These are phyloP conservation scores for Saccostrea echinata DNA, from an alignment of 1,140 invertebrate genomes.

Conservation along the genomic window DNA sequence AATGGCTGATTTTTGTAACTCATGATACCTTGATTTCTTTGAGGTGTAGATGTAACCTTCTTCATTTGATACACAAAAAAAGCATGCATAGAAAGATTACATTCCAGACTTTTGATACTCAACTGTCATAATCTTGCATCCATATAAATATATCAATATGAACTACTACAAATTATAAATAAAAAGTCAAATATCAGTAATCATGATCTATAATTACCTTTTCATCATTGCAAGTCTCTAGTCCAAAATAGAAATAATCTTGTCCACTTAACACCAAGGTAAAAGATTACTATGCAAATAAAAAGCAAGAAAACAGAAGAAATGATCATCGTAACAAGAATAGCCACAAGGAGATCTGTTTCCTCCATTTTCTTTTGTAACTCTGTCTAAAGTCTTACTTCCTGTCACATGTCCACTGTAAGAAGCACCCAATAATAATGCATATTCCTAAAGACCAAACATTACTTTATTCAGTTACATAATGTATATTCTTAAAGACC, in stretches of 20 bases:
- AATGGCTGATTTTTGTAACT: no score
- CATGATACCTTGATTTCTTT: no score
- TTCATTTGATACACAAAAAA: no score
- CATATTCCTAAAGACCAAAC: background rate
- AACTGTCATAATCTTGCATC: no score
- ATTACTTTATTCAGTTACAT: background rate
- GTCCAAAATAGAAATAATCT: background rate
- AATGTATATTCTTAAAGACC: background rate
- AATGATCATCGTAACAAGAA: background rate
- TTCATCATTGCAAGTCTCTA: background rate
- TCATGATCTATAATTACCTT: background rate
- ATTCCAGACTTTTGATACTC: no score
- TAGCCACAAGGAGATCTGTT: background rate
- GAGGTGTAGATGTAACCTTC: no score
- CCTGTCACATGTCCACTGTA: background rate
- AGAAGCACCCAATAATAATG: background rate
- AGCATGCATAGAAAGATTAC: no score
- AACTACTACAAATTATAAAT: no score
- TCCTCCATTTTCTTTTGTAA: background rate
- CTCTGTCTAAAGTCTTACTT: background rate
- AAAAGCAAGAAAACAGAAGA: background rate
- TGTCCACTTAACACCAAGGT: background rate
- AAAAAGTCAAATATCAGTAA: no score
- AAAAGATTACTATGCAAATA: background rate
- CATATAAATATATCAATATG: no score